These are phyloP conservation scores for Rhizomys pruinosus DNA, from an alignment of 2,113 vertebrate species.

Conservation along the genomic window DNA sequence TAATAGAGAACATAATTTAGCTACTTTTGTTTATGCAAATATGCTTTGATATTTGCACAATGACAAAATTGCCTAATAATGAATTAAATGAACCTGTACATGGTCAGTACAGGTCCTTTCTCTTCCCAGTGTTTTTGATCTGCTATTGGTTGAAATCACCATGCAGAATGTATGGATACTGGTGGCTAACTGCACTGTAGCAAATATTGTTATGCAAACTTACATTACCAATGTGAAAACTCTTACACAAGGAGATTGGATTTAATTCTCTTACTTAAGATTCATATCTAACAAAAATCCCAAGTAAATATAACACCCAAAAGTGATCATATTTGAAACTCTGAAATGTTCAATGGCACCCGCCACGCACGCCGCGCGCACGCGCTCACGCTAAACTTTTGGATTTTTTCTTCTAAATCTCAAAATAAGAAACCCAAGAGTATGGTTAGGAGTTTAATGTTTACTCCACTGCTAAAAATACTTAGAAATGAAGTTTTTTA, in stretches of 20 bases:
- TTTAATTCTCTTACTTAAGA: neutral
- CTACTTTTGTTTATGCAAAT: neutral
- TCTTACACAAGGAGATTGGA: neutral
- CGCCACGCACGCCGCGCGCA: neutral
- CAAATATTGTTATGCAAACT: neutral
- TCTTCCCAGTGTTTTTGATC: neutral
- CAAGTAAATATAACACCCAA: neutral
- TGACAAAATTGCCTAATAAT: neutral
- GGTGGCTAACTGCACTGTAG: neutral
- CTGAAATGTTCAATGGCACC: neutral
- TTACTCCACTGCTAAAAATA: constrained; percentile 22
- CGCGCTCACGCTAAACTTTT: neutral
- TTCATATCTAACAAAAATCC: too few species aligned
- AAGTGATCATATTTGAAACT: neutral
- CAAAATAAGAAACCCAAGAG: constrained; percentile 37
- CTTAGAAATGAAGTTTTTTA: constrained; percentile 37
- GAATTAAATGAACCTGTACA: neutral
- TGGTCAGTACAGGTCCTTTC: neutral
- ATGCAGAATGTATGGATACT: neutral
- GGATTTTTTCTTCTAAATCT: neutral
- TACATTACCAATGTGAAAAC: neutral
- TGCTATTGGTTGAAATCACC: neutral
- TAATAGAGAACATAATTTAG: neutral
- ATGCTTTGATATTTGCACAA: neutral
- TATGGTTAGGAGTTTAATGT: constrained; percentile 4